Evolutionary conservation across 2,113 vertebrate species (phyloP), one percentile per base, ranked within the genome.

Genomic region (Tyto alba): DNA sequence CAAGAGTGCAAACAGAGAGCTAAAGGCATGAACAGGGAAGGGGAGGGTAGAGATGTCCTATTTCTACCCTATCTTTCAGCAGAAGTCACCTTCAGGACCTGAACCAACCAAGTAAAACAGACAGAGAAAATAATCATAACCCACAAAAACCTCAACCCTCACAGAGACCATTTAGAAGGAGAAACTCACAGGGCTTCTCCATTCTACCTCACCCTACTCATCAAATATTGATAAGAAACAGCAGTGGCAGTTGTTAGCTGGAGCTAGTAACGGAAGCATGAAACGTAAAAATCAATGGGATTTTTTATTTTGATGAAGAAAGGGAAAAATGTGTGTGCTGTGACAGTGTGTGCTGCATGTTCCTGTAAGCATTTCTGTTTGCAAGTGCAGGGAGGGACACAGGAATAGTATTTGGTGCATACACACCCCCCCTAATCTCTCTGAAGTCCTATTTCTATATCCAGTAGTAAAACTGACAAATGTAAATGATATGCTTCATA

Each of bases 91-190:
- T 95, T 94, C 88, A 94, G 79, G 59, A 94, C 68, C 59, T 53
- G 68, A 96, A 94, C 34, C 52, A 94, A 89, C 27, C 10, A 9
- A 93, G 72, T 87, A 84, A 88, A 97, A 90, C 23, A 89, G 81
- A 89, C 60, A 68, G 59, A 90, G 57, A 94, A 95, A 94, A 95
- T 91, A 90, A 89, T 88, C 82, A 76, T 36, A 87, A 96, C 89
- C 97, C 97, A 96, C 95, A 96, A 92, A 97, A 97, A 86, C 96
- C 97, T 97, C 96, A 97, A 95, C 59, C 78, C 97, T 93, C 96
- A 72, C 77, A 57, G 95, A 95, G 96, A 94, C 93, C 89, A 95
- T 97, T 96, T 96, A 97, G 89, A 56, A 92, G 73, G 60, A 97
- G 92, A 93, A 95, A 91, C 86, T 95, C 93, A 68, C 85, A 89